Conservation (phyloP, 2,797 vertebrate genomes). For the Parauchenoglanis ngamensis region DNA sequence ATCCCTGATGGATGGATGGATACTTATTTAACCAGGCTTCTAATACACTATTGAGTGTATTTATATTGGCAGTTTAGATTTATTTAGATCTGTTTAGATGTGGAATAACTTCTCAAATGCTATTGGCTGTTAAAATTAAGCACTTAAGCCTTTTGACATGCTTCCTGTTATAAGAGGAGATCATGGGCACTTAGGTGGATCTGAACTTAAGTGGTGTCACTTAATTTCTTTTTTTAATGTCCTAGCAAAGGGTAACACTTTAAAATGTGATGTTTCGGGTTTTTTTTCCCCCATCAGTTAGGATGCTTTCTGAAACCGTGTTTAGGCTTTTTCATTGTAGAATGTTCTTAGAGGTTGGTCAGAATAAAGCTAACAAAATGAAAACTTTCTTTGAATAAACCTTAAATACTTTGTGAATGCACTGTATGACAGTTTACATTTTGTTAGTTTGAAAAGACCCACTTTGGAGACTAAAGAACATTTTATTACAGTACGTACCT, state of each 20-base stretch:
- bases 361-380: background rate
- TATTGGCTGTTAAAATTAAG: too few species aligned
- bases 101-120: background rate
- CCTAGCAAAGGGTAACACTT: background rate
- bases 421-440: background rate
- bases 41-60: background rate
- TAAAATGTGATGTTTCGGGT: background rate
- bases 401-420: background rate
- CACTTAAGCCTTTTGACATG: background rate
- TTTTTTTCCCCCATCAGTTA: background rate
- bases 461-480: background rate
- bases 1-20: too few species aligned
- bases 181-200: background rate
- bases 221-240: background rate
- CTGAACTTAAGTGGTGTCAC: background rate
- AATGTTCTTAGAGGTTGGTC: background rate
- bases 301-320: background rate
- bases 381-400: background rate
- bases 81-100: background rate
- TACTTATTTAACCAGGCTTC: background rate
- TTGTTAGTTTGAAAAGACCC: background rate
- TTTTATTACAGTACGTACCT: background rate
- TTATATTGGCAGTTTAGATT: background rate
- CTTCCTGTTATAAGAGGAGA: background rate
- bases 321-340: background rate